Evolutionary conservation across 2,113 vertebrate species (phyloP).

Genomic region (Corydoras maculifer): DNA sequence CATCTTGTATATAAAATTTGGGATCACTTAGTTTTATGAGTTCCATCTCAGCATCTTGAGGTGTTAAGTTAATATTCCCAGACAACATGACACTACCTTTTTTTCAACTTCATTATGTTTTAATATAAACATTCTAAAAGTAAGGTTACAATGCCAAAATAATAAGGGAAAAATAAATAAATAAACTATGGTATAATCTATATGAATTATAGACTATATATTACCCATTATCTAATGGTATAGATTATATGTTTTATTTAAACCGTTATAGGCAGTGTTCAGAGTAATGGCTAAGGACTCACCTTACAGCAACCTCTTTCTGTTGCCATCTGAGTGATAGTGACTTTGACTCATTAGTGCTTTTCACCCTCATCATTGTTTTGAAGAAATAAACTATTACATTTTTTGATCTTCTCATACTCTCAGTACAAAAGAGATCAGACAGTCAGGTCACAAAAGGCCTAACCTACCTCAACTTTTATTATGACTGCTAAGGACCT

Average conservation of each 20-base stretch:
- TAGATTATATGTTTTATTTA: background rate
- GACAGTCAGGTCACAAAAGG: constrained; percentile 43
- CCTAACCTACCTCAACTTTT: constrained; percentile 27
- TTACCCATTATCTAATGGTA: too few species aligned
- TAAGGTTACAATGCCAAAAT: too few species aligned
- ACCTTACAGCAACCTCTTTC: background rate
- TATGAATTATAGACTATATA: too few species aligned
- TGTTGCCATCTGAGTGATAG: constrained; percentile 12
- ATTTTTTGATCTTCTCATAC: constrained; percentile 49
- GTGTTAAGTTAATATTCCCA: too few species aligned
- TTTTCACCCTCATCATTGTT: constrained; percentile 29
- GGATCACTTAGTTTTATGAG: too few species aligned
- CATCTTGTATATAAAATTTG: too few species aligned
- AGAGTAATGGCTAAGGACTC: background rate
- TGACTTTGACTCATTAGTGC: constrained; percentile 26
- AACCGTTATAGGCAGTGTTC: background rate
- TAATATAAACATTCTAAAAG: too few species aligned
- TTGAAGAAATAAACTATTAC: constrained; percentile 40
- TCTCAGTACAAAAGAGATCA: constrained; percentile 49
- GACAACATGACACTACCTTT: too few species aligned
- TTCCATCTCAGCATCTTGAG: too few species aligned
- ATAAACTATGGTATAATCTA: too few species aligned
- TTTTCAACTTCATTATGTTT: too few species aligned
- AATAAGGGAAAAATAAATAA: too few species aligned
- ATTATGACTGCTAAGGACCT: constrained; percentile 35